Conservation (phyloP, 2,113 vertebrate species). For the Elachura formosa region DNA sequence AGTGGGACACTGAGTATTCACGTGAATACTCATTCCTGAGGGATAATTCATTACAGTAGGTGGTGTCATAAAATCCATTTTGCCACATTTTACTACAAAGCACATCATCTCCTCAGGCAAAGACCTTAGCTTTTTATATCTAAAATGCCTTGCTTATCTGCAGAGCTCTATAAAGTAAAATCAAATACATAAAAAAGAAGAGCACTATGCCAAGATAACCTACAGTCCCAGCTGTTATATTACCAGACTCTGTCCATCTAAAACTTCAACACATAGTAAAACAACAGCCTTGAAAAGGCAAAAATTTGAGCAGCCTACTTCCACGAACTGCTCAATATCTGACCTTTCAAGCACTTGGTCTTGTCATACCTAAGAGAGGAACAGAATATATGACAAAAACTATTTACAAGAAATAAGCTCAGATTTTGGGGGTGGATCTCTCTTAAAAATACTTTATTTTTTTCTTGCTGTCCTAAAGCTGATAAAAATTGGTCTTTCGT, state of each 20-base stretch:
- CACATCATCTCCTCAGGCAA: neutral
- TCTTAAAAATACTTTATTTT: neutral
- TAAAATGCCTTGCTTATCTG: neutral
- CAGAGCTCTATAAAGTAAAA: neutral
- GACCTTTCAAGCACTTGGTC: neutral
- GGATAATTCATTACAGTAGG: neutral
- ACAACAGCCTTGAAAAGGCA: neutral
- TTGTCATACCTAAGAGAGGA: neutral
- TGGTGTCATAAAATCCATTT: neutral
- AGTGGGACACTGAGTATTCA: neutral
- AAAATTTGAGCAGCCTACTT: neutral
- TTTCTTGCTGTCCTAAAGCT: neutral
- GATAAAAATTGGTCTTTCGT: neutral
- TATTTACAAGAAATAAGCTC: neutral
- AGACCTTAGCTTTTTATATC: neutral
- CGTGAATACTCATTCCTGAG: neutral
- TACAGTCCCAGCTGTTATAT: neutral
- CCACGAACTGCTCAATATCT: neutral
- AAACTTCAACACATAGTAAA: neutral
- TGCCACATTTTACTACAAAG: neutral
- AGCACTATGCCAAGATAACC: neutral
- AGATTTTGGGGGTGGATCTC: neutral
- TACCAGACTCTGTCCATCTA: neutral
- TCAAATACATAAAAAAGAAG: neutral
- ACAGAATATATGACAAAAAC: neutral